A percentile compares a stretch with the other conserved stretches of the same genome.
Evolutionary conservation across 2,888 invertebrate species (phyloP).

Genomic region (Mesoligia furuncula): DNA sequence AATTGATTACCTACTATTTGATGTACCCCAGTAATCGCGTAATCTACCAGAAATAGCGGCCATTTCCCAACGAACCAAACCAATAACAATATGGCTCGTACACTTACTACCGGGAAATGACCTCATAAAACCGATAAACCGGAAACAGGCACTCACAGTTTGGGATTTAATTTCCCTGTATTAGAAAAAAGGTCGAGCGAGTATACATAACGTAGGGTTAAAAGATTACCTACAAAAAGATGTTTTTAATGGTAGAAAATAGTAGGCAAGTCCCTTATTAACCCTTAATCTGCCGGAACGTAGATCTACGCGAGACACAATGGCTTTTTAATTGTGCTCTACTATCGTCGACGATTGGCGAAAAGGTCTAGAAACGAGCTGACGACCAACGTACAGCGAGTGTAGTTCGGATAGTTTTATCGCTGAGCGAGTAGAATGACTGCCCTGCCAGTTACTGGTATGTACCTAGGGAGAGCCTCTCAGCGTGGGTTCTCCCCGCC

Average conservation of each 20-base stretch:
- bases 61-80: slow-evolving; percentile 12
- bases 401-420: background rate
- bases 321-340: too few relatives aligned
- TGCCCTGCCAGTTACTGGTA: too few relatives aligned
- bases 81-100: slow-evolving; percentile 47
- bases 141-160: slow-evolving; percentile 38
- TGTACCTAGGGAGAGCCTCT: background rate
- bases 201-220: slow-evolving; percentile 24
- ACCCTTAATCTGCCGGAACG: too few relatives aligned
- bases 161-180: slow-evolving; percentile 57
- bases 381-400: background rate
- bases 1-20: slow-evolving; percentile 34
- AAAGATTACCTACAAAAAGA: slow-evolving; percentile 4
- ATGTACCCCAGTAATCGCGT: slow-evolving; percentile 24
- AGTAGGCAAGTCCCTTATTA: background rate
- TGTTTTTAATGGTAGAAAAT: background rate
- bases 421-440: background rate
- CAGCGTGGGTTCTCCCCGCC: background rate
- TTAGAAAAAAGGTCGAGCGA: slow-evolving; percentile 32
- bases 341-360: background rate
- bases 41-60: slow-evolving; percentile 29
- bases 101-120: slow-evolving; percentile 54
- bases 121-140: slow-evolving; percentile 60
- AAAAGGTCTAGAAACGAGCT: background rate
- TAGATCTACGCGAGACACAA: too few relatives aligned